Evolutionary conservation across 2,113 vertebrate genomes (phyloP).

Genomic region (Pristiophorus japonicus): DNA sequence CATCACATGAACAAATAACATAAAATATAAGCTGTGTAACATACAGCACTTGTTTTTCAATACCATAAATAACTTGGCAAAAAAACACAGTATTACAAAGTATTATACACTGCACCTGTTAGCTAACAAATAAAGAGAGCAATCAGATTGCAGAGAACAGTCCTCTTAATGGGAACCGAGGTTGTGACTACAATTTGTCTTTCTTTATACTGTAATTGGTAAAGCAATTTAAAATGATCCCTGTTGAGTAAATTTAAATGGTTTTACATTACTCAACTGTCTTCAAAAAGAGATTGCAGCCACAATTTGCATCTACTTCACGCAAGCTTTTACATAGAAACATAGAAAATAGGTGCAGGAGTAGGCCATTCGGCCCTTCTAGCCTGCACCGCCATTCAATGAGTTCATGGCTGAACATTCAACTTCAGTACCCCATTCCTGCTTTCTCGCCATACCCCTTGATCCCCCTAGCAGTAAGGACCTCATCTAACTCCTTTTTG

Average conservation of each 20-base stretch:
- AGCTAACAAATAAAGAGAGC: background rate
- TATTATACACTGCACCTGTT: no score
- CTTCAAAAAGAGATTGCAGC: background rate
- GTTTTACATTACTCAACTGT: background rate
- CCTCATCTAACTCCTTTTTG: no score
- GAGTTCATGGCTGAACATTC: no score
- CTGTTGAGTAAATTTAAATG: constrained; percentile 9
- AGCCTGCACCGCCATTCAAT: no score
- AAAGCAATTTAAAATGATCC: constrained; percentile 3
- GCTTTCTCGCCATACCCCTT: no score
- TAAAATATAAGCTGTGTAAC: background rate
- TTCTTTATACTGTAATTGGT: background rate
- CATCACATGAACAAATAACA: no score
- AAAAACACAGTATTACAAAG: background rate
- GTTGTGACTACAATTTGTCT: background rate
- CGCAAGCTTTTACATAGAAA: no score
- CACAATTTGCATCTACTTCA: background rate
- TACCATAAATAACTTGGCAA: background rate
- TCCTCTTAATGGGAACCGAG: background rate
- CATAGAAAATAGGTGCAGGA: no score
- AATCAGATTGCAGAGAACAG: background rate
- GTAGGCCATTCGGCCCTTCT: no score
- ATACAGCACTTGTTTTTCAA: background rate
- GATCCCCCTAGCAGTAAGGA: no score
- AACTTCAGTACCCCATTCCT: no score